A percentile compares a stretch with the other conserved stretches of the same genome.
Conservation (phyloP, 2,113 vertebrate species). For the Cephalopterus ornatus region DNA sequence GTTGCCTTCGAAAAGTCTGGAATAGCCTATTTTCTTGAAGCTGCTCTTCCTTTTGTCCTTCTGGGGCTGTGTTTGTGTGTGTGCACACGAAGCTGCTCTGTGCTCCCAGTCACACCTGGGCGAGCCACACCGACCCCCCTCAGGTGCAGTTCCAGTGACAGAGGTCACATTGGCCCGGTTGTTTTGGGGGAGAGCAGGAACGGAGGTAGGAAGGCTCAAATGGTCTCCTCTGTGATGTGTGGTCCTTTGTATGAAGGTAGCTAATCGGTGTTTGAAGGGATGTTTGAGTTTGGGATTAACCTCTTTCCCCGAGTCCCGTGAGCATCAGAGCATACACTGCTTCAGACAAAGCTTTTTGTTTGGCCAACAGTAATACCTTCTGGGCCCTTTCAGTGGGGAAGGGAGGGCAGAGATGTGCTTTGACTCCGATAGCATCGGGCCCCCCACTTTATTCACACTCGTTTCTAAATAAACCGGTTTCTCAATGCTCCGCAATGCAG, state of each 20-base stretch:
- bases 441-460: neutral
- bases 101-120: neutral
- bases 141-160: neutral
- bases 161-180: neutral
- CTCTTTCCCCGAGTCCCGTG: neutral
- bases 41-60: neutral
- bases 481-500: accelerated
- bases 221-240: neutral
- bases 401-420: neutral
- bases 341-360: neutral
- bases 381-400: neutral
- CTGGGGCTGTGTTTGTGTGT: neutral
- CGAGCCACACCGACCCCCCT: neutral
- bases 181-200: neutral
- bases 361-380: neutral
- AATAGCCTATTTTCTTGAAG: neutral
- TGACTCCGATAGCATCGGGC: neutral
- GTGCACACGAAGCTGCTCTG: neutral
- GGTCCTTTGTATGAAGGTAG: neutral
- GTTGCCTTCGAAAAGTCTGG: neutral
- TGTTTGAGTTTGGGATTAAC: neutral
- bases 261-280: neutral
- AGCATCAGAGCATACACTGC: neutral
- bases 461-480: neutral
- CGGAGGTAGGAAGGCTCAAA: neutral